Conservation (phyloP, 2,113 vertebrate species). For the Sceloporus undulatus region DNA sequence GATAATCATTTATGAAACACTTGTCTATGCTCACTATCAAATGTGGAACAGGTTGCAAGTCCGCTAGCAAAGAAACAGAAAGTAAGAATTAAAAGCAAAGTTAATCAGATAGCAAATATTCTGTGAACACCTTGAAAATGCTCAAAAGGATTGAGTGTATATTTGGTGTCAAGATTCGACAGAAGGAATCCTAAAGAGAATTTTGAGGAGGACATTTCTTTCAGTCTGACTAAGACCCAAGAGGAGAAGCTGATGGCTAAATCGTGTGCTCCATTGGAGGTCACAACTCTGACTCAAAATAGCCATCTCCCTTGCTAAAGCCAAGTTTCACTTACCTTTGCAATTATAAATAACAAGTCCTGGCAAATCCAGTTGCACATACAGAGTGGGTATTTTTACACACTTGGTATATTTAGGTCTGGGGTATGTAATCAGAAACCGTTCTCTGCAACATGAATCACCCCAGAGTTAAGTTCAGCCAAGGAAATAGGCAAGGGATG, state of each 20-base stretch:
- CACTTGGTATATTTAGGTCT: constrained; percentile 20
- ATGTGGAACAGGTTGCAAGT: not conserved
- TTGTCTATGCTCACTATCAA: not conserved
- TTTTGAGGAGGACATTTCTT: not conserved
- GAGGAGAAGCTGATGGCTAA: not conserved
- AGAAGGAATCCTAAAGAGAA: not conserved
- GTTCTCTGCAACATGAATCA: constrained; percentile 19
- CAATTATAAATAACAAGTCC: constrained; percentile 31
- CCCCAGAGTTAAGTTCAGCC: constrained; percentile 32
- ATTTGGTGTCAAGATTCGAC: not conserved
- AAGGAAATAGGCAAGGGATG: constrained; percentile 18
- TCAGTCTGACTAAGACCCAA: not conserved
- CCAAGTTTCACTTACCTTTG: not conserved
- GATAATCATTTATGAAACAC: not conserved
- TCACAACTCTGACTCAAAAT: constrained; percentile 23
- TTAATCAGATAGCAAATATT: not conserved
- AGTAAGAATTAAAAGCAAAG: not conserved
- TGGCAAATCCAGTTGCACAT: not conserved
- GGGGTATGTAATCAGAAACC: constrained; percentile 14
- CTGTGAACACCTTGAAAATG: not conserved
- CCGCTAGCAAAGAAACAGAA: not conserved
- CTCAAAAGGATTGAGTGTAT: not conserved
- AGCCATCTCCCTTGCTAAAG: not conserved
- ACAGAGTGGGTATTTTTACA: constrained; percentile 28
- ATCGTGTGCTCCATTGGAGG: constrained; percentile 1